These are phyloP conservation scores for Cheirogaleus major DNA, from an alignment of 2,797 vertebrate genomes.

Conservation along the genomic window DNA sequence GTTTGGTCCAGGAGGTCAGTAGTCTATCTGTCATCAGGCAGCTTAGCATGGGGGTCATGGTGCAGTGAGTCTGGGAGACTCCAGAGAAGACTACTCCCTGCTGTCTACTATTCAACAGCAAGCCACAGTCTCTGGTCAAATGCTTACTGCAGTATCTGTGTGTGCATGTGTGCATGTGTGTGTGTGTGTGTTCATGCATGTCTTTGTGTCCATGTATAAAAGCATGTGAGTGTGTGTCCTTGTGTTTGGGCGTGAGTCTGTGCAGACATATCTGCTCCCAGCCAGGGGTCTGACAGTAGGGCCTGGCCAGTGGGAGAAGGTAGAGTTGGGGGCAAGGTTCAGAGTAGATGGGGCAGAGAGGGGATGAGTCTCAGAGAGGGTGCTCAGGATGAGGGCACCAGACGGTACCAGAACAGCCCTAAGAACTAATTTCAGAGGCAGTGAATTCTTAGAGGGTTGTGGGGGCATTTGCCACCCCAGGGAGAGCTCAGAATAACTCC, in stretches of 20 bases:
- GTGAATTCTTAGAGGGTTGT: neutral
- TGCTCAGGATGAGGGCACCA: neutral
- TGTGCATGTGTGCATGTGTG: rapidly evolving
- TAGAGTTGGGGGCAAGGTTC: neutral
- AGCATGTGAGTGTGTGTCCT: neutral
- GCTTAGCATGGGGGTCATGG: neutral
- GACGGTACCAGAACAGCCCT: neutral
- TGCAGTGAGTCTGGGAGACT: neutral
- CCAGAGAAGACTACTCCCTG: neutral
- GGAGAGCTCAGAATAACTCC: neutral
- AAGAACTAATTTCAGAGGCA: neutral
- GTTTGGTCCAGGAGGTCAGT: neutral
- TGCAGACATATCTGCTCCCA: neutral
- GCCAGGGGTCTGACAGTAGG: neutral
- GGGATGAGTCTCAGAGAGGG: neutral
- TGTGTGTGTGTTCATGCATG: neutral
- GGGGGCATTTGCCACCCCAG: neutral
- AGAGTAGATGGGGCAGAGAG: neutral
- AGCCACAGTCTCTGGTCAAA: neutral
- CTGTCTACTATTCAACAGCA: neutral
- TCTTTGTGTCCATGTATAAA: neutral
- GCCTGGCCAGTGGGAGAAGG: neutral
- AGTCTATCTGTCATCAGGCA: neutral
- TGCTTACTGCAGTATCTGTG: neutral
- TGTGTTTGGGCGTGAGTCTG: neutral